Percentiles rank a stretch among this genome's conserved stretches.
Conservation (phyloP, 2,888 invertebrate genomes). For the Trissolcus japonicus region DNA sequence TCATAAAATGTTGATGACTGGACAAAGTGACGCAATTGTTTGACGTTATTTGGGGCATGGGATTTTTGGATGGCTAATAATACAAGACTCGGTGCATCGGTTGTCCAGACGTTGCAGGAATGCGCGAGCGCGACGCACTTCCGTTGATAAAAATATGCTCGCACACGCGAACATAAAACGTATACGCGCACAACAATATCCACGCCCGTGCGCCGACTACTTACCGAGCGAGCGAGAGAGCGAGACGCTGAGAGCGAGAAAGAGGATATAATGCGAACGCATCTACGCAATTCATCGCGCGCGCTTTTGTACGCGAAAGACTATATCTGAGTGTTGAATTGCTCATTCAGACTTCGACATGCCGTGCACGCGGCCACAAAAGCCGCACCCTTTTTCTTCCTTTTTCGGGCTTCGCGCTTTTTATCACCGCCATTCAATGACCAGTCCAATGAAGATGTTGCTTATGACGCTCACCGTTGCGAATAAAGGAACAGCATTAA, state of each 20-base stretch:
- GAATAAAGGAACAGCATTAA: conserved; percentile 33
- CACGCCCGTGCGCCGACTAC: conserved; percentile 40
- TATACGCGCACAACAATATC: conserved; percentile 67
- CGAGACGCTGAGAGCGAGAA: conserved; percentile 3
- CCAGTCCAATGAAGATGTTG: conserved; percentile 23
- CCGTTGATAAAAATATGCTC: conserved; percentile 75
- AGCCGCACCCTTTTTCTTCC: conserved; percentile 1
- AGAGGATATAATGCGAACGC: conserved; percentile 64
- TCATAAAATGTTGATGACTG: conserved; percentile 7
- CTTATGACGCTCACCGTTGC: conserved; percentile 16
- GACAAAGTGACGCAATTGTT: conserved; percentile 22
- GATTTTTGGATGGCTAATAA: conserved; percentile 25
- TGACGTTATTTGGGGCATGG: conserved; percentile 11
- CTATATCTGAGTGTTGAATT: conserved; percentile 43
- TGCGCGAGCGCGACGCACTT: conserved; percentile 75
- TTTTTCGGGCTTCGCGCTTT: conserved; percentile 6
- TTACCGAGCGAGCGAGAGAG: conserved; percentile 45
- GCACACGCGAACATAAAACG: conserved; percentile 64
- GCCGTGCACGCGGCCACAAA: not conserved
- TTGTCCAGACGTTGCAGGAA: conserved; percentile 69
- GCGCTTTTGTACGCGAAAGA: conserved; percentile 42
- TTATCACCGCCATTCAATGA: conserved; percentile 13
- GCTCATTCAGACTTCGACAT: conserved; percentile 20
- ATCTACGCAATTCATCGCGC: conserved; percentile 54
- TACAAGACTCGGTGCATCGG: conserved; percentile 48